phyloP scores from a whole-genome alignment of 2,888 invertebrate species.

The Drosophila diplacantha region DNA sequence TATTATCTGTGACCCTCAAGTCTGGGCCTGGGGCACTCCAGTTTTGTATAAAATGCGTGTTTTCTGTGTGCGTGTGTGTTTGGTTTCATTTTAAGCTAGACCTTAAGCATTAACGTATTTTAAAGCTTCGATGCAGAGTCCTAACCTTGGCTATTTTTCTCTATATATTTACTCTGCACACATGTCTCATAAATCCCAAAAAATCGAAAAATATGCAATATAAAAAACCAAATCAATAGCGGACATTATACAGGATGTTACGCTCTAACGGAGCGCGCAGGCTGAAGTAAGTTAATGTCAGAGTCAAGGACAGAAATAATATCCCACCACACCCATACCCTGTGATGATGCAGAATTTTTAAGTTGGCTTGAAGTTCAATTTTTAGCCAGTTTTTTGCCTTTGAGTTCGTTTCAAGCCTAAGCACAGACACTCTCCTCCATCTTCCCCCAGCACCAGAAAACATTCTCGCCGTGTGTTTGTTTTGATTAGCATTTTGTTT shows the following conservation, averaged over 20 bases:
- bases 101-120: conserved; percentile 29
- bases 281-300: conserved; percentile 75
- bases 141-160: conserved; percentile 56
- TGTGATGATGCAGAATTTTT: conserved; percentile 49
- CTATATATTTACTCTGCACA: conserved; percentile 10
- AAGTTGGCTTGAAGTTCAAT: conserved; percentile 37
- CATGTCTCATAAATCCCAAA: conserved; percentile 31
- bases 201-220: conserved; percentile 8
- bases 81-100: conserved; percentile 45
- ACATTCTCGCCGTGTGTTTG: conserved; percentile 51
- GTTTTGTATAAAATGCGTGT: neutral
- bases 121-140: conserved; percentile 20
- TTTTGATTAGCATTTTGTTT: conserved; percentile 60
- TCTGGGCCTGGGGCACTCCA: neutral
- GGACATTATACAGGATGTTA: conserved; percentile 78
- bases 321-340: neutral
- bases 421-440: conserved; percentile 10
- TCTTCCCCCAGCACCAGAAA: conserved; percentile 5
- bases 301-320: conserved; percentile 29
- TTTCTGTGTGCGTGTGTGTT: conserved; percentile 2
- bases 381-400: conserved; percentile 9
- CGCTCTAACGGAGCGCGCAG: conserved; percentile 78
- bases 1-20: neutral
- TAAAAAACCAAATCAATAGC: conserved; percentile 57
- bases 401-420: conserved; percentile 20